Evolutionary conservation across 2,797 vertebrate species (phyloP), one percentile per base, ranked within the genome.

Genomic region (Gallinago nigripennis): DNA sequence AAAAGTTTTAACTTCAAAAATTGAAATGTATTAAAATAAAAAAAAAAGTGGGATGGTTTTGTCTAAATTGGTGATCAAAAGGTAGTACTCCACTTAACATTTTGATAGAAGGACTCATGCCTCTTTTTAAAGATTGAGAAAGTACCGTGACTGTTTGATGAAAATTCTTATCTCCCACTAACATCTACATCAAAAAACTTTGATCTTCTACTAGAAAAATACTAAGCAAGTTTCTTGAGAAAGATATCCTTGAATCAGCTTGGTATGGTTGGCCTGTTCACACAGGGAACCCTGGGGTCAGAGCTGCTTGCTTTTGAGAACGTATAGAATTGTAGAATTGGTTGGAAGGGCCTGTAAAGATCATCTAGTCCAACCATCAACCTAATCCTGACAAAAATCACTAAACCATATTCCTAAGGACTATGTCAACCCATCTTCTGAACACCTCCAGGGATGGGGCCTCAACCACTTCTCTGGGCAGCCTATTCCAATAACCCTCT

Each of bases 101-200:
- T 35, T 71, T 75, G 28, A 61, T 78, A 41, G 56, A 83, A 83
- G 76, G 66, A 78, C 35, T 86, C 58, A 86, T 0, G 18, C 45
- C 27, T 86, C 53, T 86, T 85, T 89, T 68, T 84, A 82, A 86
- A 84, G 45, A 48, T 27, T 82, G 21, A 88, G 63, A 64, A 90
- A 66, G 57, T 81, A 86, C 35, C 20, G 41, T 75, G 73, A 75
- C 43, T 78, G 51, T 69, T 53, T 79, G 56, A 86, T 73, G 77
- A 86, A 88, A 81, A 77, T 73, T 88, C 53, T 95, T 45, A 70
- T 95, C 84, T 92, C 65, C 70, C 69, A 73, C 73, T 71, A 91
- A 84, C 61, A 82, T 57, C 82, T 91, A 87, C 85, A 60, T 91
- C 33, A 66, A 89, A 90, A 92, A 91, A 33, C 68, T 73, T 81